Percentiles rank a stretch among this genome's conserved stretches.
Conservation (phyloP, 1,140 invertebrate genomes). For the Philotrypesis tridentata region DNA sequence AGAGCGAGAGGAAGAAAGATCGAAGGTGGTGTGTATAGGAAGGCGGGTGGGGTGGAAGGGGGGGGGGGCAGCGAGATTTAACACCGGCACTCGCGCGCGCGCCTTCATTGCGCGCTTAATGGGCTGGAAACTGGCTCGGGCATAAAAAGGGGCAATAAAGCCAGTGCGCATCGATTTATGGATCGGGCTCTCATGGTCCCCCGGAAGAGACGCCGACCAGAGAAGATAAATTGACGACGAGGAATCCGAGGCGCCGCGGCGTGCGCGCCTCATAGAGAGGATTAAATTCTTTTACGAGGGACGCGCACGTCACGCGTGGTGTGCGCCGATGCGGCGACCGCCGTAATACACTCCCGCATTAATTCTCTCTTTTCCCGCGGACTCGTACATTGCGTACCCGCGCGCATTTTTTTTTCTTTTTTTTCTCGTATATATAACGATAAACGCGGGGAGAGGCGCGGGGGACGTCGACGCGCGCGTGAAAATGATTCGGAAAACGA, state of each 20-base stretch:
- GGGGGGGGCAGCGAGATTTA: conserved; percentile 34
- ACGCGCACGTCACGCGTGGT: background rate
- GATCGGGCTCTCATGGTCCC: conserved; percentile 35
- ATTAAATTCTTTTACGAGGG: background rate
- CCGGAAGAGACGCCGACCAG: conserved; percentile 22
- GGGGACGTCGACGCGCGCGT: background rate
- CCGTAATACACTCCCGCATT: too few relatives aligned
- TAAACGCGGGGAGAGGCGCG: too few relatives aligned
- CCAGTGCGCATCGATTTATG: conserved; percentile 50
- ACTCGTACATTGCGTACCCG: too few relatives aligned
- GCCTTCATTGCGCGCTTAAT: conserved; percentile 47
- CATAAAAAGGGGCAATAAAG: conserved; percentile 50
- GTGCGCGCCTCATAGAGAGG: too few relatives aligned
- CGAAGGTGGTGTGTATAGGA: conserved; percentile 21
- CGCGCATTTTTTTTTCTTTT: too few relatives aligned
- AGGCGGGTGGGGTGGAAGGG: too few relatives aligned
- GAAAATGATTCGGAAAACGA: background rate
- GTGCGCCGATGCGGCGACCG: too few relatives aligned
- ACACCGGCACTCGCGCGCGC: conserved; percentile 28
- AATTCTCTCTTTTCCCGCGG: too few relatives aligned
- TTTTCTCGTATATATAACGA: too few relatives aligned
- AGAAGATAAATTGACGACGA: conserved; percentile 27
- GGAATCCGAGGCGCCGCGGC: background rate
- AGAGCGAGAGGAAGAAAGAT: background rate
- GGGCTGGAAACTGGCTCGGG: conserved; percentile 41